phyloP scores from a whole-genome alignment of 2,113 vertebrate genomes.

The Leuciscus idus region DNA sequence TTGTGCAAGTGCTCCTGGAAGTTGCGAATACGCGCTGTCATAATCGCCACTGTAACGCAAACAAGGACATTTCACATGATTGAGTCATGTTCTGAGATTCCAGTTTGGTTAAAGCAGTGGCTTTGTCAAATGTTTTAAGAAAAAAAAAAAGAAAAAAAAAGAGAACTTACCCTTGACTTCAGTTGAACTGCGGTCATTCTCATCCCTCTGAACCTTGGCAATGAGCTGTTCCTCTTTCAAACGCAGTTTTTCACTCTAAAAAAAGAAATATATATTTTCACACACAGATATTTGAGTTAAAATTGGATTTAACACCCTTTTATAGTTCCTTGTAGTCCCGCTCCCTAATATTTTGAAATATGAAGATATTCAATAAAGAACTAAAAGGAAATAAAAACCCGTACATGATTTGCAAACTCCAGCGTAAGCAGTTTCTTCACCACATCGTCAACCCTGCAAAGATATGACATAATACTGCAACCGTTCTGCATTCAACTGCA shows the following conservation, averaged over 20 bases:
- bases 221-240: slow-evolving; percentile 85
- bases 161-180: slow-evolving; percentile 83
- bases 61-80: background rate
- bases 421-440: slow-evolving; percentile 88
- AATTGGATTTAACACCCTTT: background rate
- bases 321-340: background rate
- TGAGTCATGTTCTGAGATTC: slow-evolving; percentile 21
- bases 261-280: background rate
- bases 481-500: background rate
- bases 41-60: slow-evolving; percentile 79
- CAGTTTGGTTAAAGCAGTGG: background rate
- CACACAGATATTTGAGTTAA: background rate
- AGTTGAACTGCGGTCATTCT: slow-evolving; percentile 80
- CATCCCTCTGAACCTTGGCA: slow-evolving; percentile 82
- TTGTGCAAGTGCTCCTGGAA: slow-evolving; percentile 87
- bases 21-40: slow-evolving; percentile 87
- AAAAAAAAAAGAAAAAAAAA: background rate
- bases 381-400: slow-evolving; percentile 47
- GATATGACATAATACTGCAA: slow-evolving; percentile 40
- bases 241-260: slow-evolving; percentile 86
- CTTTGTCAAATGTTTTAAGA: background rate
- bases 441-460: slow-evolving; percentile 84
- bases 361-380: background rate
- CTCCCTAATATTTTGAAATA: background rate
- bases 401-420: slow-evolving; percentile 90